These are phyloP conservation scores for Peromyscus attwateri DNA, from an alignment of 2,797 vertebrate species.

Conservation along the genomic window DNA sequence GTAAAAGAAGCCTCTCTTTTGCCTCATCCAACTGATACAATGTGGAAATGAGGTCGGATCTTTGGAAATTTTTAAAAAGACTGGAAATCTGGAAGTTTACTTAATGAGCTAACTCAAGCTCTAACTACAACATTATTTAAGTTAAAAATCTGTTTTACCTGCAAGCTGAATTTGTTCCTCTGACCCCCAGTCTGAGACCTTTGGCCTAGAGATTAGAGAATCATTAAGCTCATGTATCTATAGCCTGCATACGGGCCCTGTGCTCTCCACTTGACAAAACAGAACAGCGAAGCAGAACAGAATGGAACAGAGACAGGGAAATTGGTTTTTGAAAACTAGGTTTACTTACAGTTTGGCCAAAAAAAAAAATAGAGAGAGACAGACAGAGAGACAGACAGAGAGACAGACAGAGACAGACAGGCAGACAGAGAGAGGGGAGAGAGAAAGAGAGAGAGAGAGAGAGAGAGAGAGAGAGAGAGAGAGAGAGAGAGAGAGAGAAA, in stretches of 20 bases:
- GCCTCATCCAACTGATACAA: background rate
- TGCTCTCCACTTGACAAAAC: background rate
- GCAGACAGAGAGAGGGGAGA: no score
- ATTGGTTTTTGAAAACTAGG: background rate
- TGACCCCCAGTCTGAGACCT: background rate
- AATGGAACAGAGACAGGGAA: background rate
- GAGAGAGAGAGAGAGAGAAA: no score
- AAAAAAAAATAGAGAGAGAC: background rate
- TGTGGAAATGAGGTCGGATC: background rate
- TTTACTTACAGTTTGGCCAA: background rate
- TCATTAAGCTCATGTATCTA: background rate
- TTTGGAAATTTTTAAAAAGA: background rate
- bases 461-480: no score
- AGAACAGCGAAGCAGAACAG: background rate
- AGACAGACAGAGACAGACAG: no score
- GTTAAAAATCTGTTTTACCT: background rate
- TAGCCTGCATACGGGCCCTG: background rate
- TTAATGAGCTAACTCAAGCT: background rate
- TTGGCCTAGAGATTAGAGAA: background rate
- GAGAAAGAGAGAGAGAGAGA: no score
- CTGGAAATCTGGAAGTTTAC: constrained; percentile 14
- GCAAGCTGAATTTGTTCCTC: background rate
- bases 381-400: no score
- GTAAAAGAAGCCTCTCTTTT: background rate
- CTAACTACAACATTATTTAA: background rate